Conservation (phyloP, 2,888 invertebrate genomes). For the Euspilapteryx auroguttella region DNA sequence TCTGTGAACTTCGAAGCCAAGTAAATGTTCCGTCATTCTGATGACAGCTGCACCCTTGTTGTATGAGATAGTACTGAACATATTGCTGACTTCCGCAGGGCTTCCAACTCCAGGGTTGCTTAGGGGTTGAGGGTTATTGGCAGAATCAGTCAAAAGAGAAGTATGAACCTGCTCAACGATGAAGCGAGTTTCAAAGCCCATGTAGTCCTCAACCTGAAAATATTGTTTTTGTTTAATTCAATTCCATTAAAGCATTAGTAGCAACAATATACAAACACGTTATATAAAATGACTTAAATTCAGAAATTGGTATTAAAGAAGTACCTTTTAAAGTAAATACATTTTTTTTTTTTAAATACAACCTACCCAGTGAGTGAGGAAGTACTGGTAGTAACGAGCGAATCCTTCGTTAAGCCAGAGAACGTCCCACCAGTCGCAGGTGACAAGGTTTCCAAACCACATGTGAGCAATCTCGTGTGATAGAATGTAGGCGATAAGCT, state of each 20-base stretch:
- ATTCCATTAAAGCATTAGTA: too few species aligned
- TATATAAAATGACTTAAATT: too few species aligned
- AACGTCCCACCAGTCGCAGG: conserved; percentile 67
- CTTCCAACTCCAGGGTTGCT: conserved; percentile 55
- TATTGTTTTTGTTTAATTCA: too few species aligned
- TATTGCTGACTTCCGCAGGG: conserved; percentile 56
- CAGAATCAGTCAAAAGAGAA: conserved; percentile 64
- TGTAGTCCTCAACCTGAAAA: conserved; percentile 61
- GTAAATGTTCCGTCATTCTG: conserved; percentile 68
- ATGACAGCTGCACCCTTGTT: conserved; percentile 69
- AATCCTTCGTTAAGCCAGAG: conserved; percentile 70
- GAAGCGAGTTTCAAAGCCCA: conserved; percentile 71
- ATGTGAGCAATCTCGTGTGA: conserved; percentile 75
- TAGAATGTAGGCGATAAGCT: conserved; percentile 59
- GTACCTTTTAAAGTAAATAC: too few species aligned
- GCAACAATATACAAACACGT: too few species aligned
- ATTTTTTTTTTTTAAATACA: too few species aligned
- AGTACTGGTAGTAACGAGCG: conserved; percentile 74
- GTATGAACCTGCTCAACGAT: conserved; percentile 69
- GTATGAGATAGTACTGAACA: conserved; percentile 71
- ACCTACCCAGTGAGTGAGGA: conserved; percentile 57
- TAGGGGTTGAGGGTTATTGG: conserved; percentile 59
- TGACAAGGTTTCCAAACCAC: conserved; percentile 72
- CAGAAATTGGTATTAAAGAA: too few species aligned
- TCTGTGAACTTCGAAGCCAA: conserved; percentile 55